Evolutionary conservation across 2,797 vertebrate genomes (phyloP).

Genomic region (Hozukius guyotensis): DNA sequence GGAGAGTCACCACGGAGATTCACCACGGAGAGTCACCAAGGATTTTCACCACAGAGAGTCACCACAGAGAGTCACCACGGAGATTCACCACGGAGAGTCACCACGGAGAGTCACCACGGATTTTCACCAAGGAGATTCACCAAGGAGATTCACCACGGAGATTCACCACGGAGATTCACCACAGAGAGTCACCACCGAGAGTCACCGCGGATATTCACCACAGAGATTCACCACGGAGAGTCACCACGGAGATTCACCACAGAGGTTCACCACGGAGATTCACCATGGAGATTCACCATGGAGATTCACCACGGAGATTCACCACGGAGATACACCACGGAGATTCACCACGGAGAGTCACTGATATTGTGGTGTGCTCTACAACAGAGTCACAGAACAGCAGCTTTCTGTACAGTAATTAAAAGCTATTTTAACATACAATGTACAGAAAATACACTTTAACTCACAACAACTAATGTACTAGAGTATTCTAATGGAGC

Average conservation of each 20-base stretch:
- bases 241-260: too few species aligned
- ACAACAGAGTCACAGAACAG: neutral
- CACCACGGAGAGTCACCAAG: accelerated
- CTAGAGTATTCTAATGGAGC: neutral
- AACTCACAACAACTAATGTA: neutral
- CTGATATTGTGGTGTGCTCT: neutral
- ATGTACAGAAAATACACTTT: neutral
- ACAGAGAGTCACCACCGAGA: too few species aligned
- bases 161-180: accelerated
- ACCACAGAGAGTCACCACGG: accelerated
- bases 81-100: too few species aligned
- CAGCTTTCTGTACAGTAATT: neutral
- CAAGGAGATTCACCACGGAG: too few species aligned
- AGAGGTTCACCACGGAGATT: too few species aligned
- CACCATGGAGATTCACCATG: too few species aligned
- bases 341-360: neutral
- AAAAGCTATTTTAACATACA: neutral
- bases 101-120: accelerated
- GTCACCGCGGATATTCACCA: too few species aligned
- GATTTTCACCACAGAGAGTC: accelerated
- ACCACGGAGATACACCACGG: too few species aligned
- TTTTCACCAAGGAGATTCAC: too few species aligned
- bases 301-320: too few species aligned
- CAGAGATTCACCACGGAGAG: accelerated
- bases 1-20: accelerated